Evolutionary conservation across 2,888 invertebrate genomes (phyloP).

Genomic region (Lasioglossum oenotherae): DNA sequence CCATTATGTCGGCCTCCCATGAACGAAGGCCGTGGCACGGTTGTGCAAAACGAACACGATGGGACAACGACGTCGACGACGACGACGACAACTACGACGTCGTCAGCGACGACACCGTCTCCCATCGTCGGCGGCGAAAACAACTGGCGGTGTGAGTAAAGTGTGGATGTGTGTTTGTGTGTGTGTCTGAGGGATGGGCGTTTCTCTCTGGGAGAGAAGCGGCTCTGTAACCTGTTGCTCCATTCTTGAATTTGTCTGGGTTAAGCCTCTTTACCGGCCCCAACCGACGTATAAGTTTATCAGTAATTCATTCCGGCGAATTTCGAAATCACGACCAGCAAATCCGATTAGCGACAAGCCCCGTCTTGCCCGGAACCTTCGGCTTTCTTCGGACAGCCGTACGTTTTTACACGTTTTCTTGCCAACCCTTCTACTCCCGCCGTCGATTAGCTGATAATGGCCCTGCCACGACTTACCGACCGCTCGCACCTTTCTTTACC

Average conservation of each 20-base stretch:
- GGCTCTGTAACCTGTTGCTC: slow-evolving; percentile 79
- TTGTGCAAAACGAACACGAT: slow-evolving; percentile 54
- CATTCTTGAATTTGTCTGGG: slow-evolving; percentile 76
- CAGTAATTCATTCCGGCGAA: slow-evolving; percentile 74
- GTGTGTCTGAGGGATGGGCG: slow-evolving; percentile 24
- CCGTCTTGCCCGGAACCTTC: slow-evolving; percentile 10
- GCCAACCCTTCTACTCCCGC: background rate
- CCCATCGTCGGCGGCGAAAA: slow-evolving; percentile 23
- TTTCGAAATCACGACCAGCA: slow-evolving; percentile 69
- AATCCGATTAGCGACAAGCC: slow-evolving; percentile 65
- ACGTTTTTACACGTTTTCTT: background rate
- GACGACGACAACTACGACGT: slow-evolving; percentile 1
- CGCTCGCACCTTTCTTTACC: background rate
- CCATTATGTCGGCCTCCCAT: slow-evolving; percentile 45
- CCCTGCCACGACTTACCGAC: background rate
- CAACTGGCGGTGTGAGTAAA: slow-evolving; percentile 25
- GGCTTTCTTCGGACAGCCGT: background rate
- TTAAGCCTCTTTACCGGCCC: slow-evolving; percentile 71
- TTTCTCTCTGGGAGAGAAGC: slow-evolving; percentile 34
- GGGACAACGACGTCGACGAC: slow-evolving; percentile 30
- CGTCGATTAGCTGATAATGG: background rate
- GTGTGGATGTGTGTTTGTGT: slow-evolving; percentile 6
- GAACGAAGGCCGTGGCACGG: slow-evolving; percentile 42
- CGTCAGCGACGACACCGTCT: background rate
- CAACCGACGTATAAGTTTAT: slow-evolving; percentile 66